These are phyloP conservation scores for Torymus auratus DNA, from an alignment of 2,888 invertebrate genomes.

Conservation along the genomic window DNA sequence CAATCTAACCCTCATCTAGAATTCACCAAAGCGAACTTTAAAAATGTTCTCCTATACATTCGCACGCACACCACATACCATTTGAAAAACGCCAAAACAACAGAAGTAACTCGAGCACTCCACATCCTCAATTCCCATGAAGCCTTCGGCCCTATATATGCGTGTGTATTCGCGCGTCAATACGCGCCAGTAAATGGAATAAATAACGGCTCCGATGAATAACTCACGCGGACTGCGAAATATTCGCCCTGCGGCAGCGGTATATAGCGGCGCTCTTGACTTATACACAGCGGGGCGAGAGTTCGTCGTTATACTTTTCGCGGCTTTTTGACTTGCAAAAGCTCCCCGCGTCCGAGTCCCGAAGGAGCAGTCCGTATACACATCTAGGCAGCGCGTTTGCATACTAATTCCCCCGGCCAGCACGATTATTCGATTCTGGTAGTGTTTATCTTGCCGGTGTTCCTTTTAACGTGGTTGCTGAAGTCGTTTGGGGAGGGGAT, in stretches of 20 bases:
- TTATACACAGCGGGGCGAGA: constrained; percentile 1
- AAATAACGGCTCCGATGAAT: constrained; percentile 48
- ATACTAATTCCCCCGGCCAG: too few species aligned
- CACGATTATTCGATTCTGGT: too few species aligned
- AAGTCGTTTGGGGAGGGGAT: neutral
- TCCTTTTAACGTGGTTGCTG: neutral
- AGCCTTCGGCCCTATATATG: neutral
- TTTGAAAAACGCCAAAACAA: neutral
- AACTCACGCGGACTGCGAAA: constrained; percentile 4
- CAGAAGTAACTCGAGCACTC: constrained; percentile 7
- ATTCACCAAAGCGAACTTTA: neutral
- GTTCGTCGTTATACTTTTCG: neutral
- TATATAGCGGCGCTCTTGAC: neutral
- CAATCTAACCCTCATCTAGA: neutral
- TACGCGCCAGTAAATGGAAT: constrained; percentile 29
- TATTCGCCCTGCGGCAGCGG: neutral
- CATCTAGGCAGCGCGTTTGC: too few species aligned
- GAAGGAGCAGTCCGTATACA: too few species aligned
- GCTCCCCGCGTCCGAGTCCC: too few species aligned
- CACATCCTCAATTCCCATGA: constrained; percentile 27
- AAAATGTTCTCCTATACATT: too few species aligned
- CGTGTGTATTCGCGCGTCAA: neutral
- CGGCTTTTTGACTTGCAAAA: neutral
- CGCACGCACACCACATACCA: too few species aligned
- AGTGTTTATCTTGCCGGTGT: too few species aligned